Base-by-base conservation (phyloP, 2,113 vertebrate species). In the Sapayoa aenigma region DNA sequence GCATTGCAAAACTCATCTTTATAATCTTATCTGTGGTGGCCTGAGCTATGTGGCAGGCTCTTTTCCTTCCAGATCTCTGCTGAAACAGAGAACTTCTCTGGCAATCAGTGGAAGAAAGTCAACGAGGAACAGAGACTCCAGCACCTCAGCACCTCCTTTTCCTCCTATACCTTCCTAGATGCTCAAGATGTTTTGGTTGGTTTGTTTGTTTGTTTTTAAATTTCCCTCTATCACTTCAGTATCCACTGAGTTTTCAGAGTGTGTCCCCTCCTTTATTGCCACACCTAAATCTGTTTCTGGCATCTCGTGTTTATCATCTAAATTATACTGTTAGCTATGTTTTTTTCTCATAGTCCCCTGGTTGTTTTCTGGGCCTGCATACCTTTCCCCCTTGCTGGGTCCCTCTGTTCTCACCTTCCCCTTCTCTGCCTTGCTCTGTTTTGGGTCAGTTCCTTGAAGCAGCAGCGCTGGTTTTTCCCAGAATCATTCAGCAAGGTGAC, bases 401-500 rank as follows among this genome's bases (percentile, higher is more conserved):
- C 55, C 22, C 47, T 77, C 46, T 17, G 22, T 46, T 83, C 71
- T 79, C 53, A 44, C 13, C 5, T 14, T 75, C 12, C 20, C 56
- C 20, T 65, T 66, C 71, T 47, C 58, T 47, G 23, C 53, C 31
- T 41, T 0, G 0, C 28, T 50, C 62, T 83, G 1, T 20, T 62
- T 71, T 50, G 39, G 16, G 47, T 67, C 92, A 74, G 46, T 71
- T 49, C 17, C 53, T 56, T 65, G 72, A 49, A 77, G 79, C 80
- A 93, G 31, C 62, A 31, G 22, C 37, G 6, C 9, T 42, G 20
- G 0, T 69, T 93, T 58, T 83, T 92, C 14, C 5, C 33, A 55
- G 90, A 84, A 68, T 67, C 9, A 2, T 46, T 84, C 17, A 63
- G 25, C 83, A 55, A 62, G 46, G 21, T n/a, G 86, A 47, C 73